Percentiles rank a stretch among this genome's conserved stretches.
These are phyloP conservation scores for Origma solitaria DNA, from an alignment of 2,113 vertebrate species.

Conservation along the genomic window DNA sequence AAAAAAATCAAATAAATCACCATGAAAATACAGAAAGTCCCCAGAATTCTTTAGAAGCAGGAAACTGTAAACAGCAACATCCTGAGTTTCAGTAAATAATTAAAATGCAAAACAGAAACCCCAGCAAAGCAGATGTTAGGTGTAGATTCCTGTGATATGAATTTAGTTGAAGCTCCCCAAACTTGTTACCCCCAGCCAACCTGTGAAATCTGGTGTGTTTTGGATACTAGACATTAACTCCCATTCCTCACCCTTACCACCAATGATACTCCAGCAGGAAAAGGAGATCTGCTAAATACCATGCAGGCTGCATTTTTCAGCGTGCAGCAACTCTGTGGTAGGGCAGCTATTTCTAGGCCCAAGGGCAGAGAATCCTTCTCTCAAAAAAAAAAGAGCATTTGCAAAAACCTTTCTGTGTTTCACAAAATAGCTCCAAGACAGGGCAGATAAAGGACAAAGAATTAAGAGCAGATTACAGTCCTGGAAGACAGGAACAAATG, in stretches of 20 bases:
- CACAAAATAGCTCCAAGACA: slow-evolving; percentile 15
- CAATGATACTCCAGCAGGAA: background rate
- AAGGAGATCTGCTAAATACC: background rate
- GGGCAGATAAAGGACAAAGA: slow-evolving; percentile 11
- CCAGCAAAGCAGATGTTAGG: slow-evolving; percentile 15
- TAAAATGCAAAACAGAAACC: slow-evolving; percentile 39
- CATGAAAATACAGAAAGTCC: background rate
- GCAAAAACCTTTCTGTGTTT: background rate
- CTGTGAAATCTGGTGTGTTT: background rate
- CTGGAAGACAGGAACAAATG: background rate
- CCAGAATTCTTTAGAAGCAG: slow-evolving; percentile 15
- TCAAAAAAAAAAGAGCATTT: background rate
- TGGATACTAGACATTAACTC: background rate
- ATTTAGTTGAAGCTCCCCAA: background rate
- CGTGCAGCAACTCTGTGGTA: background rate
- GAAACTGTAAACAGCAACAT: slow-evolving; percentile 44
- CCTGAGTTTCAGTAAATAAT: slow-evolving; percentile 55
- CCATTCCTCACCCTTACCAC: background rate
- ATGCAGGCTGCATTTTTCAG: background rate
- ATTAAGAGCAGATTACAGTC: slow-evolving; percentile 10
- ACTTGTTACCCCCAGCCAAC: background rate
- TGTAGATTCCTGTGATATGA: background rate
- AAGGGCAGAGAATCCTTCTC: background rate
- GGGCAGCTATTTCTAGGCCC: background rate
- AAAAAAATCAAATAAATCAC: background rate